Evolutionary conservation across 2,797 vertebrate genomes (phyloP), one percentile per base, ranked within the genome.

Genomic region (Decapterus maruadsi): DNA sequence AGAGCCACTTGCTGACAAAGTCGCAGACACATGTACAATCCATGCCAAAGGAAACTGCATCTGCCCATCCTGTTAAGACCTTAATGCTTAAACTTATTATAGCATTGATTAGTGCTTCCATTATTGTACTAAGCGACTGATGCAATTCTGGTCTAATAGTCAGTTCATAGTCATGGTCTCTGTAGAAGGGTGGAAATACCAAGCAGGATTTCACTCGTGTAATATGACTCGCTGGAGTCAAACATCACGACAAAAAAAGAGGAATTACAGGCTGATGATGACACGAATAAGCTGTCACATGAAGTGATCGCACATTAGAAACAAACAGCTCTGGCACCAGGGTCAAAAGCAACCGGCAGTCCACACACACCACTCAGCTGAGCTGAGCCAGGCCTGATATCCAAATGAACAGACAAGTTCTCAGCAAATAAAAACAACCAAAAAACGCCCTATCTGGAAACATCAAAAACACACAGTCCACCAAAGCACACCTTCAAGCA

Each of bases 301-400:
- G 65, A 22, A 78, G 46, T 73, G 68, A 68, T 38, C 80, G 56
- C 63, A 40, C 55, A 78, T 62, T 29, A 46, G 68, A 70, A 72
- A 78, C 59, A 64, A 77, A 48, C 71, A 67, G 66, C 79, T 76
- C 78, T 56, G 50, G 64, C 81, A 79, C 82, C 81, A 79, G 84
- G 85, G 90, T 90, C 86, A 90, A 67, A 77, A 80, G 69, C 78
- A 84, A 62, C 84, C 68, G 83, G 80, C 79, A 84, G 82, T 75
- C 75, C 72, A 36, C 34, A n/a, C 72, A 36, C 34, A 60, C 13
- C 34, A 78, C 34, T 36, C 34, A 36, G 40, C 83, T 89, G 84
- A 92, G 90, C 86, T 87, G 90, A 86, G 83, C 81, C 84, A 90
- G 93, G 92, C 93, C 92, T 75, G 85, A 82, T 67, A 77, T 62